Conservation (phyloP, 23 tunicate genomes). For the Halocynthia roretzi region DNA sequence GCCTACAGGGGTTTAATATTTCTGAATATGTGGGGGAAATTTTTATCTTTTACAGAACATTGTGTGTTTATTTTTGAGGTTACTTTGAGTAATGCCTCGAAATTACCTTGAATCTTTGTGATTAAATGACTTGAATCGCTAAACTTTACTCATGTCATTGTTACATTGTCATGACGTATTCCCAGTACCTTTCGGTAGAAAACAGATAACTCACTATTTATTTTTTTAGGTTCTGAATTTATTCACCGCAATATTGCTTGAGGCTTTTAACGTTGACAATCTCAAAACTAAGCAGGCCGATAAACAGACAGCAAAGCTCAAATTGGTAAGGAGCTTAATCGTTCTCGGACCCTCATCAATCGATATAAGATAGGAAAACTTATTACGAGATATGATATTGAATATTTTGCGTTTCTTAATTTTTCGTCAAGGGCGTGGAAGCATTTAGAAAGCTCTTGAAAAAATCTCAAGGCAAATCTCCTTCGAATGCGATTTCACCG, state of each 20-base stretch:
- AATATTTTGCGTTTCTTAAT: not conserved
- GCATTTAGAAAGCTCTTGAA: conserved; percentile 3
- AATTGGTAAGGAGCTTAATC: conserved; percentile 6
- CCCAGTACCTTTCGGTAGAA: not conserved
- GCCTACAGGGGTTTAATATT: not conserved
- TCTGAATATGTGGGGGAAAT: not conserved
- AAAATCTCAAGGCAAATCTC: not conserved
- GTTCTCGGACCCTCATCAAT: not conserved
- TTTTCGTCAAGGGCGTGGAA: conserved; percentile 14
- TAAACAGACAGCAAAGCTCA: not conserved
- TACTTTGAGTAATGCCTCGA: no score
- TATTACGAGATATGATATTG: conserved; percentile 9
- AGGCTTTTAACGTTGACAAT: conserved; percentile 78
- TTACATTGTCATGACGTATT: not conserved
- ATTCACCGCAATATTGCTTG: conserved; percentile 85
- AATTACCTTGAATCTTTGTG: no score
- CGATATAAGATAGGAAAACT: not conserved
- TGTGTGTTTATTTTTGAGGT: no score
- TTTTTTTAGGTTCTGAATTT: conserved; percentile 62
- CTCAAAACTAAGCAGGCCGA: conserved; percentile 34
- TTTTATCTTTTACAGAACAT: not conserved
- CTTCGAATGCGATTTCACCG: no score
- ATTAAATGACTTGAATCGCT: not conserved
- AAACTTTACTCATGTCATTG: not conserved
- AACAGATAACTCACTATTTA: not conserved